phyloP scores from a whole-genome alignment of 92 coral and sea anemone species.

The Phenganax stokvisi region DNA sequence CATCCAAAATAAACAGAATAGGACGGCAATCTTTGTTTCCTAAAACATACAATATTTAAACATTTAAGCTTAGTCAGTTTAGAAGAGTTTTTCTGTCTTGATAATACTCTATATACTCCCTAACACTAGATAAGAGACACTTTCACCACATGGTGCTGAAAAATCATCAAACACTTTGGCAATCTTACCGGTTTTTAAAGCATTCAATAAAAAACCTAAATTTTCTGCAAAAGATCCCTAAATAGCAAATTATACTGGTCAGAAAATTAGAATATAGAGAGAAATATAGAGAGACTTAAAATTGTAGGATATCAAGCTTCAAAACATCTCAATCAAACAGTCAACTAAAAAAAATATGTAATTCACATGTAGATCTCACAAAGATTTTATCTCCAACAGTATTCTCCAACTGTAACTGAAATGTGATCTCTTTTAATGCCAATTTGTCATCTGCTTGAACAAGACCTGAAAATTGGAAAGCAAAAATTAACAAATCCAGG shows the following conservation, averaged over 20 bases:
- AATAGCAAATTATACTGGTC: background rate
- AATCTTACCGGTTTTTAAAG: slow-evolving; percentile 71
- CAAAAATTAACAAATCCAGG: too few relatives aligned
- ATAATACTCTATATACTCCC: background rate
- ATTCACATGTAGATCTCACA: slow-evolving; percentile 50
- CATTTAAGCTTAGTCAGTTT: background rate
- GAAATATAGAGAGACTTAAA: background rate
- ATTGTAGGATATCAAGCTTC: too few relatives aligned
- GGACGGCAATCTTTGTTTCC: slow-evolving; percentile 89
- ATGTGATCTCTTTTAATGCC: slow-evolving; percentile 82
- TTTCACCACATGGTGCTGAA: background rate
- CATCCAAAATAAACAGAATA: slow-evolving; percentile 82
- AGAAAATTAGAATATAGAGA: background rate
- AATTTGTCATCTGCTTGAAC: slow-evolving; percentile 89
- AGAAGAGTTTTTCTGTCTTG: background rate
- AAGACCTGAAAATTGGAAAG: slow-evolving; percentile 53
- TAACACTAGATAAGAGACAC: background rate
- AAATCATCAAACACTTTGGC: background rate
- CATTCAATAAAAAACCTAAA: slow-evolving; percentile 75
- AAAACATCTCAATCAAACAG: too few relatives aligned
- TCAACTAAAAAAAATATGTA: background rate
- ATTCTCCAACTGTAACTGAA: slow-evolving; percentile 87
- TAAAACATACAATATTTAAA: slow-evolving; percentile 15
- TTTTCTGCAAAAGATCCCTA: slow-evolving; percentile 98
- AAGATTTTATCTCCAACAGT: slow-evolving; percentile 94